Base-by-base conservation (phyloP, 2,888 invertebrate genomes). In the Ptycholaimellus sp. region DNA sequence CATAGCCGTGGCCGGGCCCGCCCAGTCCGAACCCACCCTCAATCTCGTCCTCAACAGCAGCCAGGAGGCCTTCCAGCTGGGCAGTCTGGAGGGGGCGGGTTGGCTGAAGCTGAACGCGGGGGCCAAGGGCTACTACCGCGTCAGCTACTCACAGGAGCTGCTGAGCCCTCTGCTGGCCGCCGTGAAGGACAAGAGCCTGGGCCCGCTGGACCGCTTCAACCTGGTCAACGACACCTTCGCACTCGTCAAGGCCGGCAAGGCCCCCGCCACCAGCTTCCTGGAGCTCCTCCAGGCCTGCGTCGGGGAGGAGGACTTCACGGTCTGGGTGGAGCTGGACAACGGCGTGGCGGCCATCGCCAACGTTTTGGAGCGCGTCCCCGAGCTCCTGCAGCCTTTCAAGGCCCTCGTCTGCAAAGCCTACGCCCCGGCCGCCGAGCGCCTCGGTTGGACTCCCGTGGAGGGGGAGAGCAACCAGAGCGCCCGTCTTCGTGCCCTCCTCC, bases 211-310 rank as follows among this genome's bases (percentile, higher is more conserved):
- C 62, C 70, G 87, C 27, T 70, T 87, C 39, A 79, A 81, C 1
- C 65, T 90, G 9, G 70, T 83, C 41, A 81, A 81, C 59, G 90
- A 90, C 62, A 69, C 85, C 49, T 85, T 82, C 59, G 83, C 85
- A 25, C 68, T 85, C 64, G 82, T 69, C 48, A 14, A 77, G 64
- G 76, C 83, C 3, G 85, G 85, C 1, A 71, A 73, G 45, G 70
- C 73, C 3, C 71, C 73, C 40, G 79, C 82, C 11, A 73, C 74
- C 0, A 62, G 79, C 56, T 74, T 76, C 1, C 63, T 90, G 36
- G 72, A 75, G 53, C 66, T 87, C n/a, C 72, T 82, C 54, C 71
- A 74, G 49, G 78, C 48, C 1, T 48, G 82, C 0, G 83, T 74
- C 57, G 68, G 71, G 44, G 72, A 76, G 47, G 85, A 90, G 59